Percentiles rank a stretch among this genome's conserved stretches.
Conservation (phyloP, 2,797 vertebrate genomes). For the Characodon lateralis region DNA sequence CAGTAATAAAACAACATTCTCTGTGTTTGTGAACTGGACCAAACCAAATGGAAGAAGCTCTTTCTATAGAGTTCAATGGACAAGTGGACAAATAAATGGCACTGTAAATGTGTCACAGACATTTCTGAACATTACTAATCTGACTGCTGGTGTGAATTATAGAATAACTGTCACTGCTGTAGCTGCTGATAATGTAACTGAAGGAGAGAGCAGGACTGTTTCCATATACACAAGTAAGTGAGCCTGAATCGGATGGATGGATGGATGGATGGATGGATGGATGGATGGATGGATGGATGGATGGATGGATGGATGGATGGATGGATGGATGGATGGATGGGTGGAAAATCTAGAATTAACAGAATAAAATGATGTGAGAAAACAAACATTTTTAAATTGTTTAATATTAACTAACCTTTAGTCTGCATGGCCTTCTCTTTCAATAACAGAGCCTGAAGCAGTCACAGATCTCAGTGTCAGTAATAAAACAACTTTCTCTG, state of each 20-base stretch:
- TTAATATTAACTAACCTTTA: too few species aligned
- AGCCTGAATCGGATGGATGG: too few species aligned
- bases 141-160: constrained; percentile 32
- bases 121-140: constrained; percentile 4
- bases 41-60: constrained; percentile 23
- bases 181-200: constrained; percentile 19
- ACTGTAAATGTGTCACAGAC: background rate
- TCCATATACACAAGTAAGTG: constrained; percentile 31
- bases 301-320: too few species aligned
- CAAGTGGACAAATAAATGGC: background rate
- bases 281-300: too few species aligned
- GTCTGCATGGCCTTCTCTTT: too few species aligned
- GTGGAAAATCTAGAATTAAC: too few species aligned
- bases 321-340: too few species aligned
- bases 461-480: background rate
- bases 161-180: constrained; percentile 28
- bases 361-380: too few species aligned
- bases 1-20: constrained; percentile 25
- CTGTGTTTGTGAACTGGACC: constrained; percentile 38
- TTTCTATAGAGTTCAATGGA: constrained; percentile 41
- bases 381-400: too few species aligned
- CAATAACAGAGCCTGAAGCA: constrained; percentile 35
- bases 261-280: background rate
- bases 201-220: background rate
- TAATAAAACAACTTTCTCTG: constrained; percentile 29